phyloP scores from a whole-genome alignment of 2,797 vertebrate species.

The Eleutherodactylus coqui region DNA sequence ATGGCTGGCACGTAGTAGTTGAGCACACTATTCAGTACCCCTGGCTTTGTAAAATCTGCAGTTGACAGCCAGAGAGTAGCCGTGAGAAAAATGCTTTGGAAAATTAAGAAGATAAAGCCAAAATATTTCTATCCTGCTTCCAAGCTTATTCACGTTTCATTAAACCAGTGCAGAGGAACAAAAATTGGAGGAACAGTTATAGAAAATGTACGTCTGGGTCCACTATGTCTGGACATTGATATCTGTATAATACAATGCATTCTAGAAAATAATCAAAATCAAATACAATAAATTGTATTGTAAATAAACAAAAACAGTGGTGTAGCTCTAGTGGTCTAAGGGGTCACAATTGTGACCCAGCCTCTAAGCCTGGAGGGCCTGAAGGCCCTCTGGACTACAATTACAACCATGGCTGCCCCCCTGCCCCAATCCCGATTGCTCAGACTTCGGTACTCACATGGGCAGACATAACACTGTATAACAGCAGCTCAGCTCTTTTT shows the following conservation, averaged over 20 bases:
- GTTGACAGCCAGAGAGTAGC: conserved; percentile 43
- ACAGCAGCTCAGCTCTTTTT: no score
- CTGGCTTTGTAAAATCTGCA: conserved; percentile 24
- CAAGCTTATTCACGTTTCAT: conserved; percentile 40
- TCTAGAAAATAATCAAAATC: background rate
- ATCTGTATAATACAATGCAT: background rate
- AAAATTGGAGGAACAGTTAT: conserved; percentile 24
- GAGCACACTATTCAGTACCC: conserved; percentile 13
- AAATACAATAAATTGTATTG: background rate
- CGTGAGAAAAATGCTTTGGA: conserved; percentile 50
- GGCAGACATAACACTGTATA: no score
- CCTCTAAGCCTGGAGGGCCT: no score
- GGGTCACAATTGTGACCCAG: no score
- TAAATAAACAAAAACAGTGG: background rate
- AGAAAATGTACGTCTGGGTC: conserved; percentile 4
- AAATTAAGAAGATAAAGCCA: conserved; percentile 39
- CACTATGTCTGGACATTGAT: conserved; percentile 9
- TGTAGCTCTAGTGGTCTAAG: no score
- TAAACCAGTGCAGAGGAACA: conserved; percentile 24
- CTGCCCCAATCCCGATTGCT: no score
- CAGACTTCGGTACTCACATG: no score
- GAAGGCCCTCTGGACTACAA: no score
- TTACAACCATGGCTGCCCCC: no score
- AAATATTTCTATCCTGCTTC: conserved; percentile 52
- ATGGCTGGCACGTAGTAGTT: conserved; percentile 9